phyloP scores from a whole-genome alignment of 2,888 invertebrate species.

The Chrysolina haemoptera region DNA sequence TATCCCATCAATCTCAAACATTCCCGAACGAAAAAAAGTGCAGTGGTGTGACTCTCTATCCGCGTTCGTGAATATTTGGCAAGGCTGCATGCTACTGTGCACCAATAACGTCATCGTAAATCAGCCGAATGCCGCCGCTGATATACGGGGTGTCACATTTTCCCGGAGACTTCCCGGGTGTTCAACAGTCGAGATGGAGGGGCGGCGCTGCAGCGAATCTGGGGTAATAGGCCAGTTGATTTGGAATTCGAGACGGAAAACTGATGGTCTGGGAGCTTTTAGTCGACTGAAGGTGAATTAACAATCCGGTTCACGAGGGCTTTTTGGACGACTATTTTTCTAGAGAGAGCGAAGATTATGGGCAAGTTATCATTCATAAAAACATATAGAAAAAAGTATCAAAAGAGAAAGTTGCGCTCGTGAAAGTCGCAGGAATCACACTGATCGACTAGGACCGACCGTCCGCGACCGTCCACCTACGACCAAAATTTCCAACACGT shows the following conservation, averaged over 20 bases:
- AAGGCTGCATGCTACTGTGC: slow-evolving; percentile 40
- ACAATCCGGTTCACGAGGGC: no score
- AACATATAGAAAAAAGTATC: no score
- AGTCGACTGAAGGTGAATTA: background rate
- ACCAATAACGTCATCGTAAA: slow-evolving; percentile 43
- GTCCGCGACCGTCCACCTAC: no score
- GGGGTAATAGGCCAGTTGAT: slow-evolving; percentile 16
- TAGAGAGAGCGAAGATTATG: no score
- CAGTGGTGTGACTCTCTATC: slow-evolving; percentile 35
- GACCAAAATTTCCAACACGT: no score
- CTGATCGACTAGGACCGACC: no score
- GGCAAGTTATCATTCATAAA: no score
- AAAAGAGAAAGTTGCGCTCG: no score
- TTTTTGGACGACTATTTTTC: no score
- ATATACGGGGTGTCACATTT: slow-evolving; percentile 32
- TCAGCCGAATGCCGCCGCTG: slow-evolving; percentile 38
- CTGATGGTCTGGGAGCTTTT: background rate
- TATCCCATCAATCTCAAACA: slow-evolving; percentile 32
- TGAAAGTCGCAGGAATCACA: no score
- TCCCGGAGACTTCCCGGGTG: background rate
- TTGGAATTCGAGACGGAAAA: slow-evolving; percentile 27
- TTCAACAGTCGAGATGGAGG: slow-evolving; percentile 5
- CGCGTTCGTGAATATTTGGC: slow-evolving; percentile 37
- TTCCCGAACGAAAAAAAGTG: slow-evolving; percentile 29
- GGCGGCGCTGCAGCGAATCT: background rate